These are phyloP conservation scores for Coreius guichenoti DNA, from an alignment of 2,797 vertebrate species.

Conservation along the genomic window DNA sequence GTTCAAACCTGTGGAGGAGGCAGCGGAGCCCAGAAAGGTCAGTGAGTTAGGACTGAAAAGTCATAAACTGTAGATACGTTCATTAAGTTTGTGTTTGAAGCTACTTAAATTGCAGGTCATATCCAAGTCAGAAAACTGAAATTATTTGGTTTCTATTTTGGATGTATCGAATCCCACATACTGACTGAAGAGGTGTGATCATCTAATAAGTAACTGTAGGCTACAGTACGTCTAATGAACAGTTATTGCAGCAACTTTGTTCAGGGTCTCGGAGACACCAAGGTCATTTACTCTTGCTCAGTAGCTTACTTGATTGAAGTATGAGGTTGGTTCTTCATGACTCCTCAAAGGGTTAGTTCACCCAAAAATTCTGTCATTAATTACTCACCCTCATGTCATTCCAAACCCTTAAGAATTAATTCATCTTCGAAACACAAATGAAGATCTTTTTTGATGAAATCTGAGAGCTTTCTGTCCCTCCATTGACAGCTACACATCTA, in stretches of 20 bases:
- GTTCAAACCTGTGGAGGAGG: slow-evolving; percentile 70
- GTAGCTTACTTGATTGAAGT: background rate
- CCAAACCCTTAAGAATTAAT: too few relatives aligned
- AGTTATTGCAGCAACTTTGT: background rate
- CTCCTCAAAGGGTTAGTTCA: too few relatives aligned
- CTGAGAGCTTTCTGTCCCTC: too few relatives aligned
- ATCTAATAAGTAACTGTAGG: background rate
- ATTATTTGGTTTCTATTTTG: slow-evolving; percentile 1
- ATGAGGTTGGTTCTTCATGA: background rate
- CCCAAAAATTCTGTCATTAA: too few relatives aligned
- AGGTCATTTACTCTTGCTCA: background rate
- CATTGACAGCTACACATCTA: too few relatives aligned
- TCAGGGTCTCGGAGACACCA: background rate
- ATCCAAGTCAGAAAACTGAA: background rate
- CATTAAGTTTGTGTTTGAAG: background rate
- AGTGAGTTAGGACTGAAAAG: slow-evolving; percentile 29
- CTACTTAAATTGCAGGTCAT: slow-evolving; percentile 20
- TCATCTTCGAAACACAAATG: background rate
- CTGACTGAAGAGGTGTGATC: background rate
- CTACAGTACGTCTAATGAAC: too few relatives aligned
- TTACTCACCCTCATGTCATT: too few relatives aligned
- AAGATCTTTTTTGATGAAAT: too few relatives aligned
- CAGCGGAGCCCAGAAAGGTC: slow-evolving; percentile 62
- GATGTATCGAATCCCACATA: background rate
- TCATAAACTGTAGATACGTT: background rate